Base-by-base conservation (phyloP, 1,140 invertebrate genomes). In the Zaprionus taronus region DNA sequence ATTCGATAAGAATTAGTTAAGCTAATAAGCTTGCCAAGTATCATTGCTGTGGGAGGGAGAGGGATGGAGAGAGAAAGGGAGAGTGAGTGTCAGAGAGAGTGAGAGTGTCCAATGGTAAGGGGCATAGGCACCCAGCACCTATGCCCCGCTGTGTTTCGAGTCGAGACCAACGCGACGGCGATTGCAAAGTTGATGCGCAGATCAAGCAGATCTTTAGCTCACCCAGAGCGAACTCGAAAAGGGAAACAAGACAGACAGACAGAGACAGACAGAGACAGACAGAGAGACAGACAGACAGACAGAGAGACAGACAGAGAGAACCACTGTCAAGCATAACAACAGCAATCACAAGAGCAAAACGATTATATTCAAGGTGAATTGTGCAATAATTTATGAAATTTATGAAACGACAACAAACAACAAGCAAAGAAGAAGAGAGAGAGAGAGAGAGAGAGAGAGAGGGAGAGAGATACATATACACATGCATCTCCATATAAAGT, bases 361-460 rank as follows among this genome's bases (percentile, higher is more conserved):
- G 56, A 36, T 36, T 53, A 20, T 22, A 20, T 66, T 81, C 82
- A 84, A 84, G 82, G 82, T 85, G 81, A 85, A 84, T 84, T 85
- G 82, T 84, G 82, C 82, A 85, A 86, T 84, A 84, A 84, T 72
- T 79, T 84, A 85, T 85, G 82, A 85, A 84, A 85, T 67, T 83
- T 83, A 83, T 83, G 81, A 79, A 79, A 83, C 68, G 72, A 72
- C 81, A 76, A 83, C 68, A 79, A 68, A 75, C 75, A 80, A 79
- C 67, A 85, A 79, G 60, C 73, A 74, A 85, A 60, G 17, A 14
- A 5, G 14, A 11, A 5, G n/a, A 47, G n/a, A 44, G 0, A 1
- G n/a, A 38, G 36, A 15, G 36, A 38, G 36, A 38, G 12, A 38
- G 14, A 38, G 36, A 31, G 36, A 38, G 4, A 14, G 14, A 38